Conservation (phyloP, 2,113 vertebrate genomes). For the Petrocephalus zakoni region DNA sequence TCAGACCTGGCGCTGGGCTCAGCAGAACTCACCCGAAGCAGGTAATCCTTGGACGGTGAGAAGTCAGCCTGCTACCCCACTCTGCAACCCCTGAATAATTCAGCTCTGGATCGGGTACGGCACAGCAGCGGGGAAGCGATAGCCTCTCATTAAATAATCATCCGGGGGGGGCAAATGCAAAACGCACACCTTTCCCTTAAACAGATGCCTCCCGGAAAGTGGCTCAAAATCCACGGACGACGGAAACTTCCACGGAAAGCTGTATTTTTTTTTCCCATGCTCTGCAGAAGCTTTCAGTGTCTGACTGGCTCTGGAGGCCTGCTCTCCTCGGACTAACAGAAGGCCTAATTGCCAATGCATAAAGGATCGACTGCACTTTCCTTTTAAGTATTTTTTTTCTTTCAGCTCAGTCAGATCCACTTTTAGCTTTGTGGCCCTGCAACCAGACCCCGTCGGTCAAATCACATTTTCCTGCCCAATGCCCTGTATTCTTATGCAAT, state of each 20-base stretch:
- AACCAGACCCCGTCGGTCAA: neutral
- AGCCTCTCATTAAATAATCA: constrained; percentile 25
- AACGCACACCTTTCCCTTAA: neutral
- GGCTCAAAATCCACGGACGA: neutral
- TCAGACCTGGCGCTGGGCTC: neutral
- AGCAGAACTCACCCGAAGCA: neutral
- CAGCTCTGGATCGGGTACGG: constrained; percentile 50
- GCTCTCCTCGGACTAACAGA: neutral
- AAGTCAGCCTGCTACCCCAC: constrained; percentile 35
- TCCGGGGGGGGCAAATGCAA: neutral
- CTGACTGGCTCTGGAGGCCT: neutral
- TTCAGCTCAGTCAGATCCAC: neutral
- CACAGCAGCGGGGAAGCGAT: constrained; percentile 31
- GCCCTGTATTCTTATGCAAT: neutral
- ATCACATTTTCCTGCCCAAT: neutral
- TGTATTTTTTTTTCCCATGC: neutral
- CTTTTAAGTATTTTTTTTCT: neutral
- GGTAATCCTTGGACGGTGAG: neutral
- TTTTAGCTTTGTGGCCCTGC: neutral
- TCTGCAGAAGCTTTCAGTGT: neutral
- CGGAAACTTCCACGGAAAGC: neutral
- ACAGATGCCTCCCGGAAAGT: neutral
- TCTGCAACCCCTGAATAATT: constrained; percentile 59
- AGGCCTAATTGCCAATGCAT: neutral
- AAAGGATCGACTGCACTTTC: neutral